Evolutionary conservation across 2,888 invertebrate species (phyloP).

Genomic region (Andrena camellia): DNA sequence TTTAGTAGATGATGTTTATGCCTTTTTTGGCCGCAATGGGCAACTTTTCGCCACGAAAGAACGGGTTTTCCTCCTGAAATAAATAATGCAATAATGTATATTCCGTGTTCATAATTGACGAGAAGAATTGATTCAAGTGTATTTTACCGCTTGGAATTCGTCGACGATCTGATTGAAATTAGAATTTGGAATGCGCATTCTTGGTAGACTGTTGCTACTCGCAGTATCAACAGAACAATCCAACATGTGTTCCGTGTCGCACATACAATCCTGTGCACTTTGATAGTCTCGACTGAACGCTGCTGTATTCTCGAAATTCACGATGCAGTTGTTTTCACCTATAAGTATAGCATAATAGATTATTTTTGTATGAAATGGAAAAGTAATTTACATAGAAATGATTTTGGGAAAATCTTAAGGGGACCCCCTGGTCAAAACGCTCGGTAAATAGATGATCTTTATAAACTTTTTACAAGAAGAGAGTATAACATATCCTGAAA

Average conservation of each 20-base stretch:
- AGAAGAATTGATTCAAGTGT: not conserved
- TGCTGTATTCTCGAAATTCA: constrained; percentile 97
- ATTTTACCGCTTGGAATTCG: constrained; percentile 85
- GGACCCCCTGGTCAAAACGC: too few species aligned
- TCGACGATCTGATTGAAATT: constrained; percentile 90
- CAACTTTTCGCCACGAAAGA: constrained; percentile 93
- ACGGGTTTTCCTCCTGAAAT: constrained; percentile 92
- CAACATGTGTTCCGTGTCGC: constrained; percentile 99
- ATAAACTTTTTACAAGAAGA: too few species aligned
- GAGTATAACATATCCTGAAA: too few species aligned
- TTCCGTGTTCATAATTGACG: not conserved
- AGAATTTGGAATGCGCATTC: constrained; percentile 85
- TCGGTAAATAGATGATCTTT: too few species aligned
- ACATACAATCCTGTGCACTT: constrained; percentile 97
- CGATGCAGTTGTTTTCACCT: constrained; percentile 95
- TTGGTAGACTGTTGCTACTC: constrained; percentile 77
- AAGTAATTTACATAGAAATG: too few species aligned
- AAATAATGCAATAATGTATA: constrained; percentile 53
- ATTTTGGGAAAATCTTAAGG: too few species aligned
- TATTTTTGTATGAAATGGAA: too few species aligned
- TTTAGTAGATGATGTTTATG: constrained; percentile 88
- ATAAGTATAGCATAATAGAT: constrained; percentile 65
- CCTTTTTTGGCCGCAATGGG: constrained; percentile 98
- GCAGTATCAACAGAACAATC: constrained; percentile 90
- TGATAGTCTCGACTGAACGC: constrained; percentile 97